Conservation (phyloP, 1,140 invertebrate genomes). For the Drosophila nigrodunni region DNA sequence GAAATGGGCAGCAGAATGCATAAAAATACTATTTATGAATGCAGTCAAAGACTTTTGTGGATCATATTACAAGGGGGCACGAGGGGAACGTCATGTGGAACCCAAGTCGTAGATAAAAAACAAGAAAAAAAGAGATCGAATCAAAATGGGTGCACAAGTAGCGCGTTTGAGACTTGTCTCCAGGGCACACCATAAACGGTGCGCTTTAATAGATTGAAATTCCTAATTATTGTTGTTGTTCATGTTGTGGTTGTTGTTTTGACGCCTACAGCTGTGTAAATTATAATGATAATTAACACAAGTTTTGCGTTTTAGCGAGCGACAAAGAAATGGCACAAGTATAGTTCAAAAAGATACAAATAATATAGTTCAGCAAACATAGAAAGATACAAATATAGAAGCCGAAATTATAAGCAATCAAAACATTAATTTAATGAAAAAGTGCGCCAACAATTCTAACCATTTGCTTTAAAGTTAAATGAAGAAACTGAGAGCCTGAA, state of each 20-base stretch:
- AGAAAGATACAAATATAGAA: conserved; percentile 10
- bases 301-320: conserved; percentile 16
- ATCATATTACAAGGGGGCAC: conserved; percentile 41
- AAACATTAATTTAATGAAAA: background rate
- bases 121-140: conserved; percentile 20
- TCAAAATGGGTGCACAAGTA: conserved; percentile 24
- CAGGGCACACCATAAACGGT: conserved; percentile 66
- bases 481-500: conserved; percentile 11
- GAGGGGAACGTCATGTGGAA: conserved; percentile 31
- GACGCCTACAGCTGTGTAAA: conserved; percentile 50
- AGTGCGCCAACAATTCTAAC: background rate
- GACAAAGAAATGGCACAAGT: conserved; percentile 56
- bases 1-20: background rate
- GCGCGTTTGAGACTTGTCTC: conserved; percentile 50
- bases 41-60: conserved; percentile 41
- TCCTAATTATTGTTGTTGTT: conserved; percentile 39
- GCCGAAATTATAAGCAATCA: background rate
- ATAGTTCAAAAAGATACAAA: conserved; percentile 19
- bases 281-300: conserved; percentile 61
- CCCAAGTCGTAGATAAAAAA: conserved; percentile 20
- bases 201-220: conserved; percentile 67
- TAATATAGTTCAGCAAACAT: background rate
- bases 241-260: conserved; percentile 11
- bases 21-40: conserved; percentile 14
- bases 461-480: conserved; percentile 11